phyloP scores from a whole-genome alignment of 2,888 invertebrate species.

The Perdita meconis region DNA sequence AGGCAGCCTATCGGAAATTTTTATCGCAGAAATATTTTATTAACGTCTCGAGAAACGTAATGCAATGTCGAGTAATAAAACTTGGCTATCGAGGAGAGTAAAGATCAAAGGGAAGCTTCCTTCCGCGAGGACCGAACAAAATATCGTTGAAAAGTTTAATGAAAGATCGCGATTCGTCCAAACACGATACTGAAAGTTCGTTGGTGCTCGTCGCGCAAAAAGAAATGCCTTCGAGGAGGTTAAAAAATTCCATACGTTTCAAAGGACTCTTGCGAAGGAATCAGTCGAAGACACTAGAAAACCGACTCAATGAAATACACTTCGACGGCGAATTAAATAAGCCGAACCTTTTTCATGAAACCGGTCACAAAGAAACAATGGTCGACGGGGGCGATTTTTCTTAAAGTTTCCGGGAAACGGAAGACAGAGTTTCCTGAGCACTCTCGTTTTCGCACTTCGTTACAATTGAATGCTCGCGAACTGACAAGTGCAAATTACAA shows the following conservation, averaged over 20 bases:
- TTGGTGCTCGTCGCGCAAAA: constrained; percentile 5
- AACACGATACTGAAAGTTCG: constrained; percentile 23
- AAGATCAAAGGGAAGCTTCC: constrained; percentile 20
- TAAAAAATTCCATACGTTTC: constrained; percentile 21
- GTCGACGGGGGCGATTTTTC: constrained; percentile 3
- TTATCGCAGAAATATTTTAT: neutral
- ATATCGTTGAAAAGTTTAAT: constrained; percentile 34
- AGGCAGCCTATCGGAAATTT: neutral
- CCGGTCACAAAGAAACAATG: neutral
- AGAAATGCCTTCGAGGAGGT: neutral
- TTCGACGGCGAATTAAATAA: neutral
- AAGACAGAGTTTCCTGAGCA: neutral
- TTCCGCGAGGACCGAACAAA: constrained; percentile 5
- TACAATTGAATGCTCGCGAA: neutral
- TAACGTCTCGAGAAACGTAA: constrained; percentile 18
- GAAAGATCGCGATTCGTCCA: constrained; percentile 31
- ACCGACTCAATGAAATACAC: neutral
- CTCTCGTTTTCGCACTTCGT: neutral
- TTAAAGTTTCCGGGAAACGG: neutral
- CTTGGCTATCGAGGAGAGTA: constrained; percentile 24
- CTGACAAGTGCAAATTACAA: neutral
- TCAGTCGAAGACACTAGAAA: neutral
- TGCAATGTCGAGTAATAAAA: constrained; percentile 18
- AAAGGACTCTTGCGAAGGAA: neutral
- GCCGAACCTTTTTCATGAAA: constrained; percentile 6